Evolutionary conservation across 2,888 invertebrate species (phyloP).

Genomic region (Marasmarcha lunaedactyla): DNA sequence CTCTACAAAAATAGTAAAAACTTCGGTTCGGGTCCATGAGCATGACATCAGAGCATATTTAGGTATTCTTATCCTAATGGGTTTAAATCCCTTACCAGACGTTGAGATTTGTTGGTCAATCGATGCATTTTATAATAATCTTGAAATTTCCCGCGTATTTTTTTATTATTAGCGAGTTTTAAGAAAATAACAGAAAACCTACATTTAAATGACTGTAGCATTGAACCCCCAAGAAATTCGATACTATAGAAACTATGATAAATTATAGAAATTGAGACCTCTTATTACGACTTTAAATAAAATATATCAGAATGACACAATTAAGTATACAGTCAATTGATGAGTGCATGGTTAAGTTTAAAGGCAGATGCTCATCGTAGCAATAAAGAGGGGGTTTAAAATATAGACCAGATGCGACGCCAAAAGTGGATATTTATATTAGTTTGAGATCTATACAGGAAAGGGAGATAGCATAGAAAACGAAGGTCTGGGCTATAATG

Average conservation of each 20-base stretch:
- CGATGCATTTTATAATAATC: conserved; percentile 19
- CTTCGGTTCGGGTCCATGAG: conserved; percentile 5
- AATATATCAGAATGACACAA: not conserved
- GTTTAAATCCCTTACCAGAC: conserved; percentile 17
- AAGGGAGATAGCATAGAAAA: conserved; percentile 3
- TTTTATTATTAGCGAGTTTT: conserved; percentile 14
- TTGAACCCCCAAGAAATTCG: conserved; percentile 12
- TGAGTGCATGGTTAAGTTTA: conserved; percentile 16
- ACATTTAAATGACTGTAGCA: conserved; percentile 17
- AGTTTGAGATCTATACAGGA: conserved; percentile 7
- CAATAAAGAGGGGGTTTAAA: conserved; percentile 15
- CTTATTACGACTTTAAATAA: conserved; percentile 1
- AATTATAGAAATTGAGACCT: conserved; percentile 8
- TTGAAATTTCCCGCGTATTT: conserved; percentile 16
- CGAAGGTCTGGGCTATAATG: conserved; percentile 5
- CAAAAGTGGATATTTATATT: conserved; percentile 6
- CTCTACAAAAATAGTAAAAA: conserved; percentile 7
- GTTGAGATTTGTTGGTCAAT: conserved; percentile 18
- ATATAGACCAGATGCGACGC: conserved; percentile 9
- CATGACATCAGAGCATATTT: conserved; percentile 12
- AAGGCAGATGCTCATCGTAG: conserved; percentile 10
- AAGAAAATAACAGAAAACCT: conserved; percentile 20
- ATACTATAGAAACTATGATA: conserved; percentile 4
- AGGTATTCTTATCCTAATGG: conserved; percentile 18
- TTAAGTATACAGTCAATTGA: conserved; percentile 12